Base-by-base conservation (phyloP, 2,888 invertebrate genomes). In the Caprella mutica region DNA sequence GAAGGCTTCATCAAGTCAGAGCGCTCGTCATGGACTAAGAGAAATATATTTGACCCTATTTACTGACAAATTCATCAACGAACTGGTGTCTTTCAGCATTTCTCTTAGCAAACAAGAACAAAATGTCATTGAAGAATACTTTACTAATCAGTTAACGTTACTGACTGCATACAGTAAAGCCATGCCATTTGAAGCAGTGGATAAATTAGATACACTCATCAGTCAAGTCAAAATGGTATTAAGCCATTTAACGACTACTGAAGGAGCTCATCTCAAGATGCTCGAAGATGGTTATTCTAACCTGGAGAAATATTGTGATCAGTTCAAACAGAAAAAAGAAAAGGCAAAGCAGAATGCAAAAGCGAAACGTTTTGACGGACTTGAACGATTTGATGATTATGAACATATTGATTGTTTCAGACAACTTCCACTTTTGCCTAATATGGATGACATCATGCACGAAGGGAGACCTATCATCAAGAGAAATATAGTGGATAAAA, bases 401-500 rank as follows among this genome's bases (percentile, higher is more conserved):
- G 55, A 65, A 17, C 71, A 73, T 42, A 78, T 80, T 0, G 72
- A 75, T 3, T 68, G 73, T 61, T 76, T 73, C 65, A 65, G 73
- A 12, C 65, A 68, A 2, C 57, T 75, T 8, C 64, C 71, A 3
- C 67, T 73, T 2, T 62, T 71, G 23, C 76, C 76, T 1, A 68
- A 65, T 3, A 55, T 59, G 4, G 66, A 68, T 24, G 74, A 75
- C 51, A 61, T 76, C 23, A 66, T 70, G 1, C 65, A 65, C 19
- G 55, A 66, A 2, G 64, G 67, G n/a, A 60, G 68, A 12, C 55
- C 55, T 19, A 80, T 77, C 68, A 67, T 81, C 21, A 72, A 78
- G 17, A 77, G 78, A 0, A 83, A 82, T 68, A 77, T 81, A 54
- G 71, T 78, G 1, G 71, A 77, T 42, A 85, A 84, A 17, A 74